Base-by-base conservation (phyloP, 2,888 invertebrate species). In the Mellilla xanthometata region DNA sequence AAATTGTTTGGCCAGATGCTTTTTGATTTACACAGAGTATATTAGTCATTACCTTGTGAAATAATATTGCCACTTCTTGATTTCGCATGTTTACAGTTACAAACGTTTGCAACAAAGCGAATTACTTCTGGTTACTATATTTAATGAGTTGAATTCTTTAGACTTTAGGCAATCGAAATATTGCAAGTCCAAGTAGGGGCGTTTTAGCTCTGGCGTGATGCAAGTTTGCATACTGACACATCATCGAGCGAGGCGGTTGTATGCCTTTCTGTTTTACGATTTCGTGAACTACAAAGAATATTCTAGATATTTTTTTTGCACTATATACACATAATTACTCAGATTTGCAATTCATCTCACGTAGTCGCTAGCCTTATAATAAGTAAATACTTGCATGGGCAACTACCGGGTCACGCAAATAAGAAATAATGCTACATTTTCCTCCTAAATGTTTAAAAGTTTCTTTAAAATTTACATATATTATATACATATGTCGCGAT, bases 401-500 rank as follows among this genome's bases (percentile, higher is more conserved):
- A 19, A 45, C 45, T 49, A 39, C 51, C 44, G 49, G 42, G 40
- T 49, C 53, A 40, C 28, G 42, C 35, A 39, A 39, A 52, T 36
- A 44, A 52, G 54, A 54, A 52, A 52, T 47, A 39, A 26, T 26
- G 11, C 13, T 7, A 27, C 47, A 8, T 56, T 53, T 54, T 41
- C 56, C 56, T 56, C 6, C 15, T 6, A 19, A 6, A 19, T 15
- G 2, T 3, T 3, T 15, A 3, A 15, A 15, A 15, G 5, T 15
- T 15, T 15, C 2, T 15, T 2, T 15, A 3, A 15, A 15, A 15
- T 15, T 15, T 3, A 15, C 5, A 6, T 4, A 19, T 19, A 19
- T n/a, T n/a, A n/a, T n/a, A n/a, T n/a, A n/a, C n/a, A n/a, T n/a
- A n/a, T n/a, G n/a, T n/a, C n/a, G n/a, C n/a, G n/a, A n/a, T n/a